These are phyloP conservation scores for Macroglossus sobrinus DNA, from an alignment of 2,113 vertebrate genomes.

Conservation along the genomic window DNA sequence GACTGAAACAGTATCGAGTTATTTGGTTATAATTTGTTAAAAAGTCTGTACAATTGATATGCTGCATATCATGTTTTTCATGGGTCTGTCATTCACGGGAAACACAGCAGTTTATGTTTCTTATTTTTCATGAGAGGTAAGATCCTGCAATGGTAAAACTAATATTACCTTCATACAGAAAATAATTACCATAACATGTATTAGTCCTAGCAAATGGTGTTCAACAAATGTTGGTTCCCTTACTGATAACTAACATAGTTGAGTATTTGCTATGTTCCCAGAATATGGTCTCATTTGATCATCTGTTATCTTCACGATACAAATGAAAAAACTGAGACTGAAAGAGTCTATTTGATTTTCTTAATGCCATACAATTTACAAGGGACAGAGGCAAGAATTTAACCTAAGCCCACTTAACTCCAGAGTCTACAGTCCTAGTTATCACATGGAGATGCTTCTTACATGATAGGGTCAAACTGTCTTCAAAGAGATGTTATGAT, in stretches of 20 bases:
- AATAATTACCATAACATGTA: not conserved
- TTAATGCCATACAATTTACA: not conserved
- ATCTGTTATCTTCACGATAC: not conserved
- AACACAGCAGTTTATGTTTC: not conserved
- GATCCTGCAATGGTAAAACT: not conserved
- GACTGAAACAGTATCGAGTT: not conserved
- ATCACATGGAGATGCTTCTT: not conserved
- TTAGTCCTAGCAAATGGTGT: not conserved
- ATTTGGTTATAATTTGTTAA: not conserved
- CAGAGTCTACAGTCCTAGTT: not conserved
- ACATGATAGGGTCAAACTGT: not conserved
- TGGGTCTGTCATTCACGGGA: not conserved
- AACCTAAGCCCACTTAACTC: not conserved
- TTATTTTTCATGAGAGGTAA: not conserved
- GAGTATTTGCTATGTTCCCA: not conserved
- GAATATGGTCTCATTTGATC: not conserved
- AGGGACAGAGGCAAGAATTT: not conserved
- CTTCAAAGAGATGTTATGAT: not conserved
- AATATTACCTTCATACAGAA: not conserved
- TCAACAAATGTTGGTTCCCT: not conserved
- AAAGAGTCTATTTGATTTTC: not conserved
- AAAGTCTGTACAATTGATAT: not conserved
- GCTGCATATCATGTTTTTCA: not conserved
- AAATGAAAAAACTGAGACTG: not conserved
- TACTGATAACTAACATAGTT: not conserved